Evolutionary conservation across 2,797 vertebrate genomes (phyloP).

Genomic region (Prunella strophiata): DNA sequence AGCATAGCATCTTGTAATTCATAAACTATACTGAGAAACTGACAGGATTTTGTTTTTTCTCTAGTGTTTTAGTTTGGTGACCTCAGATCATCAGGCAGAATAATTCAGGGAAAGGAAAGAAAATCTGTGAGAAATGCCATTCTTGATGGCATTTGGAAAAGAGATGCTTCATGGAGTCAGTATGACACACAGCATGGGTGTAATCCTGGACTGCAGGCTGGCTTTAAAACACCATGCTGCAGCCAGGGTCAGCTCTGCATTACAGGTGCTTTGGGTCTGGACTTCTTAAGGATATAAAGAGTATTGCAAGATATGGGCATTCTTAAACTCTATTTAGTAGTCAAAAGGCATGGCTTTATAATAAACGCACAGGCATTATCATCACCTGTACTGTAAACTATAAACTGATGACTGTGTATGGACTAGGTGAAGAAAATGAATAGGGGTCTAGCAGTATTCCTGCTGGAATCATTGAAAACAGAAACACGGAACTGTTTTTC

Average conservation of each 20-base stretch:
- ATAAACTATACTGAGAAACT: neutral
- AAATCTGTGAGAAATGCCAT: neutral
- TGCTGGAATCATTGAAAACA: neutral
- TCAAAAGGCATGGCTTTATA: neutral
- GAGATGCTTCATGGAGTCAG: neutral
- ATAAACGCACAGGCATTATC: neutral
- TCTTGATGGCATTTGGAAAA: slow-evolving; percentile 22
- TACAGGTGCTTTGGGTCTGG: neutral
- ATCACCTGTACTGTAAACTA: neutral
- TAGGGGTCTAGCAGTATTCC: neutral
- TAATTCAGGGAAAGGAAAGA: slow-evolving; percentile 19
- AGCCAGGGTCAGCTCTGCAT: neutral
- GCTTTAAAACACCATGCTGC: neutral
- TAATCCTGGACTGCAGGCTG: neutral
- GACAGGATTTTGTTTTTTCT: neutral
- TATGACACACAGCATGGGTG: neutral
- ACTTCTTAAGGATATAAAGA: neutral
- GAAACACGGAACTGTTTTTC: neutral
- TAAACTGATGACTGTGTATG: neutral
- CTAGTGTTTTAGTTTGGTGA: neutral
- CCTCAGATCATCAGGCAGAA: slow-evolving; percentile 2
- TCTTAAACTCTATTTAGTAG: neutral
- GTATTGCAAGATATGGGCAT: neutral
- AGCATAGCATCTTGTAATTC: neutral
- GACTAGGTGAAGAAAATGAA: neutral